Base-by-base conservation (phyloP, 2,888 invertebrate species). In the Nezara viridula region DNA sequence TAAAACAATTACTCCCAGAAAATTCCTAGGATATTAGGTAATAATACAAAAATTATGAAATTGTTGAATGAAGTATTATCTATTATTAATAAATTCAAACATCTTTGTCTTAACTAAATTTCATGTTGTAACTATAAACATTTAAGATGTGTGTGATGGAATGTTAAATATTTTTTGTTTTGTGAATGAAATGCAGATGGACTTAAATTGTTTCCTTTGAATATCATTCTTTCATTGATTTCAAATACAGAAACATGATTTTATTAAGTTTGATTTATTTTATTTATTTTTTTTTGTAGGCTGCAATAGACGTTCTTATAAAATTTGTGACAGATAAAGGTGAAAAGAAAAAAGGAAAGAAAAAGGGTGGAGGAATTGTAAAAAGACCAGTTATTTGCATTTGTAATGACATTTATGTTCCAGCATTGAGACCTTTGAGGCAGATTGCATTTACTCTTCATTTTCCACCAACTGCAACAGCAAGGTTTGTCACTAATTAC, bases 371-470 rank as follows among this genome's bases (percentile, higher is more conserved):
- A 32, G 90, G 90, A 0, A 93, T 96, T 2, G 93, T 98, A 88
- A 95, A 95, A 91, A 94, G 99, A 88, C 99, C 99, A 0, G 96
- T 99, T 52, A 97, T 99, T 91, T 99, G 99, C 92, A 99, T 99
- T 91, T 99, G 99, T 92, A 99, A 99, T 92, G 98, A 99, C 92
- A 94, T 97, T 91, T 99, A 97, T 92, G 96, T 96, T 10, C 96
- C 98, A 0, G 96, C 98, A 0, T 93, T 99, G 90, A 94, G 98
- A 89, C 95, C 96, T 27, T 93, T 98, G 90, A 95, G 97, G 90
- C 96, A 96, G 91, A 94, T 96, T 73, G 95, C 98, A 0, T 95
- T 97, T 90, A 94, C 97, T 12, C 94, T 98, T 12, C 95, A 95
- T 90, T 96, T 96, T 92, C 93, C 93, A 50, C 92, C 93, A 0